Evolutionary conservation across 2,113 vertebrate genomes (phyloP), one percentile per base, ranked within the genome.

Genomic region (Eurypyga helias): DNA sequence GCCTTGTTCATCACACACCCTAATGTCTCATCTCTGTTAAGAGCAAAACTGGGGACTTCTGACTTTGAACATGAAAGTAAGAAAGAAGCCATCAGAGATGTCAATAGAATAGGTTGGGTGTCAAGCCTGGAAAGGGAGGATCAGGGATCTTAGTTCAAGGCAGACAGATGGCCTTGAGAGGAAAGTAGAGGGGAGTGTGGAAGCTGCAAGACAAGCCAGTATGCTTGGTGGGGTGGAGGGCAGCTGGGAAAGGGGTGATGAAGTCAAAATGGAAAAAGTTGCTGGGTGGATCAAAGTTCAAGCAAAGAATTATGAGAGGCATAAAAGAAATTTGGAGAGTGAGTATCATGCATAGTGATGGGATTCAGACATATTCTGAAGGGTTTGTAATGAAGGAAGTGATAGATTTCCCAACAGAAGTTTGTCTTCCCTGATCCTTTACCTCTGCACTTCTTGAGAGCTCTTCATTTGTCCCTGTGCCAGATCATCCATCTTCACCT

Each of bases 191-290:
- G 33, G 9, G 54, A 28, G 45, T 24, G 49, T 72, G 49, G 82
- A 79, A 93, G 78, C 28, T 93, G 33, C 28, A 86, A 54, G 80
- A 75, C 45, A 95, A 92, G 80, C 60, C 76, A 92, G 71, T 90
- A 84, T 51, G 43, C 33, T 69, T 89, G 51, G 54, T 81, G 62
- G 51, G 19, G 57, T 90, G 61, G 21, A 80, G 34, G 57, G 60
- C 69, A 49, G 17, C 46, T 72, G 66, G 41, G 66, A 96, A 93
- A 70, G 34, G 29, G 62, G 43, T 77, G 46, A 87, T 76, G 65
- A 91, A 91, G 93, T 90, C 29, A 87, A 95, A 95, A 77, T 28
- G 51, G 71, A 87, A 96, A 90, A 92, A 70, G 67, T 61, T 95
- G 1, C 77, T 93, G 84, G 64, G 92, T 85, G 90, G 85, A 83